Evolutionary conservation across 2,888 invertebrate genomes (phyloP), one percentile per base, ranked within the genome.

Genomic region (Hoplodrina ambigua): DNA sequence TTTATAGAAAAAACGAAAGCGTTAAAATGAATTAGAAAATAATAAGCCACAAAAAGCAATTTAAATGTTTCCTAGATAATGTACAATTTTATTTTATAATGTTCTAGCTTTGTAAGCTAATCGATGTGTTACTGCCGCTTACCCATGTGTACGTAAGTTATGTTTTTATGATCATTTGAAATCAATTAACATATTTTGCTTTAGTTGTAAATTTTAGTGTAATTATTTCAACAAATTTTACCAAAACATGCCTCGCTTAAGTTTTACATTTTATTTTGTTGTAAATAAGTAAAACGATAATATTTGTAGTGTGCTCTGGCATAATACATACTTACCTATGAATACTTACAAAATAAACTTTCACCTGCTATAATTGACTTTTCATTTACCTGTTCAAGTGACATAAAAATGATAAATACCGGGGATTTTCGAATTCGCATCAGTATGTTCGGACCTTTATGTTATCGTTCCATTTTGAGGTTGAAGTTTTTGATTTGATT

Each of bases 191-290:
- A 77, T 75, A 70, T 85, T 25, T 85, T 82, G 80, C 88, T 87
- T 89, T 89, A 82, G 86, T 87, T 77, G 61, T 91, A 87, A 87
- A 84, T 84, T 87, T 25, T 86, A 91, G 88, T 88, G 75, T 93
- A 91, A 92, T 91, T 88, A 91, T 92, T 93, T 93, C 92, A 92
- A 91, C 88, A 92, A 93, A 90, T 92, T 92, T 94, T 95, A 96
- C 95, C 95, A 96, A 96, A 95, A 94, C 89, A 93, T 94, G 95
- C 95, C 95, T 96, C 95, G 95, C 95, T 94, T 94, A 94, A 90
- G 92, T 93, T 95, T 92, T 91, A 92, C 85, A 84, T 93, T 92
- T n/a, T 80, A 81, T 85, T 87, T 90, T 92, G 87, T 91, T 93
- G 90, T 94, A 93, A 91, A 92, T 93, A 90, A 88, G 89, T 89